Evolutionary conservation across 2,797 vertebrate species (phyloP), one percentile per base, ranked within the genome.

Genomic region (Pseudomugil tenellus): DNA sequence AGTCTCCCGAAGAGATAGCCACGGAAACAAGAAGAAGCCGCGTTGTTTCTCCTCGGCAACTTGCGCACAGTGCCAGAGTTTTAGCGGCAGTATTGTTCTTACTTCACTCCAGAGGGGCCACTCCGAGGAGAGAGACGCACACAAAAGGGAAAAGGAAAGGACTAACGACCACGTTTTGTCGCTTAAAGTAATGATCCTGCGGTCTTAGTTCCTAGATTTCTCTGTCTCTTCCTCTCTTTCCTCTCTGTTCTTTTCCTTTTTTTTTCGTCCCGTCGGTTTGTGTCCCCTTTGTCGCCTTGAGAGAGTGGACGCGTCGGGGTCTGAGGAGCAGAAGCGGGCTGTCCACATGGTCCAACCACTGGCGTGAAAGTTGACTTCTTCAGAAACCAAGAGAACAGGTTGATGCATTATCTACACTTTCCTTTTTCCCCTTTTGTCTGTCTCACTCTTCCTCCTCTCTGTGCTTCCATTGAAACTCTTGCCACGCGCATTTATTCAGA

Each of bases 331-430:
- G 92, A 92, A 91, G 90, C 88, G 88, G 86, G 81, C 78, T 88
- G 87, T 92, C 94, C 94, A 94, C 94, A 95, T 95, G 94, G 93
- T 95, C 93, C 92, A 92, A 92, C 89, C 91, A 87, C 93, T 88
- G 91, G 91, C 92, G 89, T 95, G 94, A 94, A 94, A 95, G 89
- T 94, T 94, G 92, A 94, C 90, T 94, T 94, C 94, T 94, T 89
- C 94, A 87, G 87, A 90, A 91, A 89, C 89, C 92, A 76, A 92
- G 91, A 94, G 91, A 94, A 94, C 94, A 95, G 94, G 94, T 95
- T 93, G 92, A 94, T 92, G 90, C 87, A 83, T 84, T 87, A 81
- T 85, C 83, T 90, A 84, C 84, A 83, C 85, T 80, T 81, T 72
- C 70, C 74, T 58, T 56, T 77, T 57, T 8, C 34, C 28, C 46